Base-by-base conservation (phyloP, 1,140 invertebrate genomes). In the Tribolium castaneum region DNA sequence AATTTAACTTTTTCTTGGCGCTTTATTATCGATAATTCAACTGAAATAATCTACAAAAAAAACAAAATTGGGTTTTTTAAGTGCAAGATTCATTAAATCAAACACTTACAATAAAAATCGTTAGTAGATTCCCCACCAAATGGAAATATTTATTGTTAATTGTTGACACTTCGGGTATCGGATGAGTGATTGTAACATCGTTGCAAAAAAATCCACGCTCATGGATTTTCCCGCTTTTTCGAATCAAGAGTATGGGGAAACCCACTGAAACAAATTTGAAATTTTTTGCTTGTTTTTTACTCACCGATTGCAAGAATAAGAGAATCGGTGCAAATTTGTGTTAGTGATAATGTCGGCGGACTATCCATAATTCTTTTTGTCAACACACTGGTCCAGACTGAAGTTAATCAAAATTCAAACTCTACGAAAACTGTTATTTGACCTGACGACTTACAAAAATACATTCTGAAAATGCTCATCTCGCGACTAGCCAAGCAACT, bases 391-490 rank as follows among this genome's bases (percentile, higher is more conserved):
- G 39, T 45, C 39, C 39, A n/a, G 39, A 45, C 39, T 52, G 3
- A 7, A 7, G 51, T 16, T 52, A 52, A 52, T 52, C 16, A 52
- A 52, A 52, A 52, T 19, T 19, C 16, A 16, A 16, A 19, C 51
- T 16, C 30, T 5, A 59, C 54, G 22, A 25, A 59, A 59, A 59
- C 54, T 59, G 54, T 59, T 59, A 59, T 3, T 19, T 59, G 54
- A 59, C 54, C 54, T 59, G 54, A 56, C 54, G 54, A 56, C 54
- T 56, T 56, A 56, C 54, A 59, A 59, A 59, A 59, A 59, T 59
- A 59, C 54, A 59, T 59, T 59, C 22, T 5, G 22, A 59, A 59
- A 52, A 59, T 13, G 52, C 16, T 56, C 52, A 59, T 59, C 52
- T 12, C n/a, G 12, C 25, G 25, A 59, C 54, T n/a, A 6, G 54